Conservation (phyloP, 2,797 vertebrate species). For the Lacerta viridis region DNA sequence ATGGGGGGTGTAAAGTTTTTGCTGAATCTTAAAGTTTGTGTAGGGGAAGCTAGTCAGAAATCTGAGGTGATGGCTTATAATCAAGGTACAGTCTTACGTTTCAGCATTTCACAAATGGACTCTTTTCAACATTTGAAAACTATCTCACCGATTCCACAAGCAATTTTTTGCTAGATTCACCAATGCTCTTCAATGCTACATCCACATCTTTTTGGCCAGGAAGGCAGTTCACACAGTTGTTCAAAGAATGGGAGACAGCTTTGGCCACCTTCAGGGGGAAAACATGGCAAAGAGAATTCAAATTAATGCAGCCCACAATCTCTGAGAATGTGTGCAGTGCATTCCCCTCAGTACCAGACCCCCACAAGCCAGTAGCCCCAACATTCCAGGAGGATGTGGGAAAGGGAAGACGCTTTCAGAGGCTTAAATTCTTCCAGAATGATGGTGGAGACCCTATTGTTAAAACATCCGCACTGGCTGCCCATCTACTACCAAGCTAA, state of each 20-base stretch:
- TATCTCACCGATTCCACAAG: constrained; percentile 93
- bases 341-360: background rate
- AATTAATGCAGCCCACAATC: background rate
- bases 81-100: too few relatives aligned
- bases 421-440: background rate
- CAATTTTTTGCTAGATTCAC: constrained; percentile 98
- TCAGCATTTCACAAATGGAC: too few relatives aligned
- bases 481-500: too few relatives aligned
- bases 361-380: background rate
- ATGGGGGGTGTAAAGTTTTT: too few relatives aligned
- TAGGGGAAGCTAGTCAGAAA: too few relatives aligned
- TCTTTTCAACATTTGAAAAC: too few relatives aligned
- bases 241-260: constrained; percentile 96
- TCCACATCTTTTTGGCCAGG: constrained; percentile 99
- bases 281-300: constrained; percentile 8
- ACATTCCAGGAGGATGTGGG: background rate
- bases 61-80: too few relatives aligned
- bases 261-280: constrained; percentile 91
- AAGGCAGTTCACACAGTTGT: constrained; percentile 98
- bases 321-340: background rate
- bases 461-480: too few relatives aligned
- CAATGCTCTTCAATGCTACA: constrained; percentile 96
- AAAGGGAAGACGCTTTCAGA: background rate
- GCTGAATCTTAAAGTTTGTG: too few relatives aligned
- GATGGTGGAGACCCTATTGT: too few relatives aligned